Evolutionary conservation across 2,888 invertebrate genomes (phyloP).

Genomic region (Tenthredo livida): DNA sequence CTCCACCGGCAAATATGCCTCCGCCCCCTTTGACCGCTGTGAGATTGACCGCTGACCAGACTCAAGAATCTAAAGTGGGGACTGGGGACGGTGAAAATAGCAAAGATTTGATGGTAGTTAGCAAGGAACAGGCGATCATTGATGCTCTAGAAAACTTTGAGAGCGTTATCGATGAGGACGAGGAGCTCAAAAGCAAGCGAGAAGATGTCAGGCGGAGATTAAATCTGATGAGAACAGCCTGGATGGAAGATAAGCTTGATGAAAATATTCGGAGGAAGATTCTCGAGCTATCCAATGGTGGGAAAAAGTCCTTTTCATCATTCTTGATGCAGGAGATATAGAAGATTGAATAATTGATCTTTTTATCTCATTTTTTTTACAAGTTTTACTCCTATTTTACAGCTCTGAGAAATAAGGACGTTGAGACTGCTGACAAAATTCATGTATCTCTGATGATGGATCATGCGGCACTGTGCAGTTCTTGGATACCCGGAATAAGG

Average conservation of each 20-base stretch:
- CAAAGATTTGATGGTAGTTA: constrained; percentile 55
- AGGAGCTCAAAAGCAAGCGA: constrained; percentile 60
- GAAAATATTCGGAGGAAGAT: constrained; percentile 78
- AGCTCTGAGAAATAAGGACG: constrained; percentile 80
- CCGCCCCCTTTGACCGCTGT: constrained; percentile 59
- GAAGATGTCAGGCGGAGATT: constrained; percentile 81
- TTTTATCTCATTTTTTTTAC: neutral
- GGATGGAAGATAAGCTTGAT: constrained; percentile 81
- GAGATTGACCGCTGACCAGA: constrained; percentile 65
- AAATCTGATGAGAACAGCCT: constrained; percentile 81
- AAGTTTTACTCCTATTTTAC: constrained; percentile 63
- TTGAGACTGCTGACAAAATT: constrained; percentile 80
- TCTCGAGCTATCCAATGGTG: constrained; percentile 81
- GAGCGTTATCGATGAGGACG: constrained; percentile 61
- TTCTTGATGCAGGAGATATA: neutral
- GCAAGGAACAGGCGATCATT: constrained; percentile 65
- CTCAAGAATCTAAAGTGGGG: neutral
- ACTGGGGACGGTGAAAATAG: neutral
- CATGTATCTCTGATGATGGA: constrained; percentile 83
- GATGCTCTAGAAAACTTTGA: constrained; percentile 66
- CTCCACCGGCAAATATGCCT: constrained; percentile 62
- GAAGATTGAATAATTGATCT: neutral
- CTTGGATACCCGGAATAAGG: constrained; percentile 84
- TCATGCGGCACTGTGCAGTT: constrained; percentile 80
- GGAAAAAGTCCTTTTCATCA: constrained; percentile 49